phyloP scores from a whole-genome alignment of 53 echinoderm and acorn worm genomes.

The Astropecten irregularis region DNA sequence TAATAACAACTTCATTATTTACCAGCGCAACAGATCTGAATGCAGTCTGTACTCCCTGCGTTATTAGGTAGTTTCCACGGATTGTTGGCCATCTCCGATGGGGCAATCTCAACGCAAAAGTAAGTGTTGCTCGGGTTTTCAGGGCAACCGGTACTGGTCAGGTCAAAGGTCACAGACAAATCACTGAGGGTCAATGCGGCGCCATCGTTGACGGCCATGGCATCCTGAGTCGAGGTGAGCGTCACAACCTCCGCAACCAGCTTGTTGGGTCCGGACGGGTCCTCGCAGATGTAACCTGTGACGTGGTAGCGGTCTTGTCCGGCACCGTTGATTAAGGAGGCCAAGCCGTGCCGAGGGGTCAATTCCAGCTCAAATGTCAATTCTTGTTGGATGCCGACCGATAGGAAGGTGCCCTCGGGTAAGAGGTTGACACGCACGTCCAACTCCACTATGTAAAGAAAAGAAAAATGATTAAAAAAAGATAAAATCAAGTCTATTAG shows the following conservation, averaged over 20 bases:
- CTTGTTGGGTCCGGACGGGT: not conserved
- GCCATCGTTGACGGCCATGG: conserved; percentile 30
- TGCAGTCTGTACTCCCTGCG: conserved; percentile 25
- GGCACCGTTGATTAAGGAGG: conserved; percentile 32
- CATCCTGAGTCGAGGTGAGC: conserved; percentile 24
- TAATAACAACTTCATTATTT: too few species aligned
- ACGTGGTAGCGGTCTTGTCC: conserved; percentile 42
- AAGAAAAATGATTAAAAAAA: too few species aligned
- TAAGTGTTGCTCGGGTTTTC: conserved; percentile 31
- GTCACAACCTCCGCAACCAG: not conserved
- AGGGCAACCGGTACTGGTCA: conserved; percentile 33
- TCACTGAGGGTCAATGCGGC: conserved; percentile 11
- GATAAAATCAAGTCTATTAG: too few species aligned
- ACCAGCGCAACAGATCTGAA: conserved; percentile 50
- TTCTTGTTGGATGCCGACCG: conserved; percentile 23
- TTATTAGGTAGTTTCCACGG: conserved; percentile 47
- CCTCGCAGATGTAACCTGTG: conserved; percentile 6
- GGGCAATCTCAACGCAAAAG: conserved; percentile 22
- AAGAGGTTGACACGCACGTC: too few species aligned
- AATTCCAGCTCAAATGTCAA: conserved; percentile 44
- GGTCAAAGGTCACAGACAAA: conserved; percentile 41
- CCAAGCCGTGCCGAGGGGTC: conserved; percentile 35
- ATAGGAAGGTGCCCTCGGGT: too few species aligned
- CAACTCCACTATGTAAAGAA: too few species aligned
- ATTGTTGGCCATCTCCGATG: conserved; percentile 13